These are phyloP conservation scores for Rhinogobius similis DNA, from an alignment of 2,113 vertebrate genomes.

Conservation along the genomic window DNA sequence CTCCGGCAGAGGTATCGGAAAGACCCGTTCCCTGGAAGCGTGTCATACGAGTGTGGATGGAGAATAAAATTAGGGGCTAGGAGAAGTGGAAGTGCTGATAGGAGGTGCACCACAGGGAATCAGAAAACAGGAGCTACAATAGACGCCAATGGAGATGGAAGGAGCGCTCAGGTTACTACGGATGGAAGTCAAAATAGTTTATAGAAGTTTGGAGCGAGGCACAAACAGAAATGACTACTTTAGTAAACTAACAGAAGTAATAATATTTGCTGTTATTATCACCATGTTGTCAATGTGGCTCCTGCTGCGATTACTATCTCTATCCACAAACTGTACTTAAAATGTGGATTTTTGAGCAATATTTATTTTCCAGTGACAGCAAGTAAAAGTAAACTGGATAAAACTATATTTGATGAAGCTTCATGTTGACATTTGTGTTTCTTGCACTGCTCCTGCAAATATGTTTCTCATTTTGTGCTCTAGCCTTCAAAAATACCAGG, in stretches of 20 bases:
- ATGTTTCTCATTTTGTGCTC: too few relatives aligned
- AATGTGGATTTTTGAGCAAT: too few relatives aligned
- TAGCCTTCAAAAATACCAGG: too few relatives aligned
- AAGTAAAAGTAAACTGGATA: neutral
- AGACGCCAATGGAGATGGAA: neutral
- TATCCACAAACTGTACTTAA: too few relatives aligned
- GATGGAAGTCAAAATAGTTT: neutral
- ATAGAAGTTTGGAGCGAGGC: too few relatives aligned
- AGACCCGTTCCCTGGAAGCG: slow-evolving; percentile 56
- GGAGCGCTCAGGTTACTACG: neutral
- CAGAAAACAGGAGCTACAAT: slow-evolving; percentile 33
- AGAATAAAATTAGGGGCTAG: slow-evolving; percentile 44
- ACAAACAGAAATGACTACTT: too few relatives aligned
- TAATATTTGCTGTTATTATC: neutral
- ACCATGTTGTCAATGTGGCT: neutral
- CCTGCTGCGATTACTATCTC: neutral
- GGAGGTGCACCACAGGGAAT: slow-evolving; percentile 26
- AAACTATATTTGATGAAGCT: too few relatives aligned
- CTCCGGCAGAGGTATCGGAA: slow-evolving; percentile 67
- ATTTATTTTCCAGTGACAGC: too few relatives aligned
- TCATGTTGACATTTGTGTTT: too few relatives aligned
- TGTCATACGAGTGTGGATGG: slow-evolving; percentile 44
- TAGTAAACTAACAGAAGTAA: neutral
- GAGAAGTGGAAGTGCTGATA: slow-evolving; percentile 49
- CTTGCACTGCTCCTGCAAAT: too few relatives aligned